phyloP scores from a whole-genome alignment of 1,140 invertebrate genomes.

The Solenopsis invicta region DNA sequence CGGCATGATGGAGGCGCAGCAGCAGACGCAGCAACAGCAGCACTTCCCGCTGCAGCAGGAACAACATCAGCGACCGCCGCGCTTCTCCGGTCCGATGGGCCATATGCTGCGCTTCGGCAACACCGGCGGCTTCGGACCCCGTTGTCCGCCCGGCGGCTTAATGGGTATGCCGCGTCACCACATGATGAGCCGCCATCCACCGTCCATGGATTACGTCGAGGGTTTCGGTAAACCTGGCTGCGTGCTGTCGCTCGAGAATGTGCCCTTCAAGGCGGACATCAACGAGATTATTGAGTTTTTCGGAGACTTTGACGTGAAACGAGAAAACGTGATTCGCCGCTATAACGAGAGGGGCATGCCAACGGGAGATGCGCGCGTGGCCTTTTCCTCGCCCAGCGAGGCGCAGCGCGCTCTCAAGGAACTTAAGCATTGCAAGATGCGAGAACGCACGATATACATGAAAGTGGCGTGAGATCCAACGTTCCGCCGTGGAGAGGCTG shows the following conservation, averaged over 20 bases:
- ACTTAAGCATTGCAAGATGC: constrained; percentile 87
- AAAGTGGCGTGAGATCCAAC: constrained; percentile 82
- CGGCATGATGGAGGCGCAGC: constrained; percentile 80
- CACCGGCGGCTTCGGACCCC: constrained; percentile 79
- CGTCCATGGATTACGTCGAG: constrained; percentile 84
- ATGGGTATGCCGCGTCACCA: constrained; percentile 85
- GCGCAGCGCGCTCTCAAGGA: constrained; percentile 91
- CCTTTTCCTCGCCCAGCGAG: constrained; percentile 92
- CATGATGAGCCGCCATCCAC: constrained; percentile 79
- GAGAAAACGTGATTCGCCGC: constrained; percentile 93
- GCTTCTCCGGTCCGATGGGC: constrained; percentile 80
- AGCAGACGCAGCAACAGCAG: constrained; percentile 74
- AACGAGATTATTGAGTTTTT: constrained; percentile 97
- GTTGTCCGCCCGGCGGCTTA: constrained; percentile 82
- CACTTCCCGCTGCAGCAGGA: constrained; percentile 79
- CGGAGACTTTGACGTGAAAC: constrained; percentile 90
- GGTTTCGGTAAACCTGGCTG: constrained; percentile 93
- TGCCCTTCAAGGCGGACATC: constrained; percentile 94
- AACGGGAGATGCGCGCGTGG: constrained; percentile 95
- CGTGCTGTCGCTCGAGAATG: constrained; percentile 94
- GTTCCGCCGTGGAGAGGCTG: neutral
- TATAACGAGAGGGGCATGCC: constrained; percentile 95
- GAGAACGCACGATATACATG: constrained; percentile 88
- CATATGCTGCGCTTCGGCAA: constrained; percentile 81
- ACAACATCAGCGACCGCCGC: constrained; percentile 72